These are phyloP conservation scores for Thomomys bottae DNA, from an alignment of 2,113 vertebrate species.

Conservation along the genomic window DNA sequence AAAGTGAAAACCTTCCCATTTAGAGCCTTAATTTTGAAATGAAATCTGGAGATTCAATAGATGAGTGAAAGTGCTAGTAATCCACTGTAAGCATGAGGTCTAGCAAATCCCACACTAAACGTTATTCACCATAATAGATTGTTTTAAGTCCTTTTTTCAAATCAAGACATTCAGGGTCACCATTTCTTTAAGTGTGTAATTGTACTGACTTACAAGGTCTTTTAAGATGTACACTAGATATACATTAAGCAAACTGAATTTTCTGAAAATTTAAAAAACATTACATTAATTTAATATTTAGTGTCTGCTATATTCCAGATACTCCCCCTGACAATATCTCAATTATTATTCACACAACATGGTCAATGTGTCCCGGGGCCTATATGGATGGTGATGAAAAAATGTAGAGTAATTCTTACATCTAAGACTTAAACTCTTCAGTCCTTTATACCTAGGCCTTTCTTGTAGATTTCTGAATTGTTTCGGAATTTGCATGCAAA, in stretches of 20 bases:
- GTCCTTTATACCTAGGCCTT: conserved; percentile 61
- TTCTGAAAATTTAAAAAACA: neutral
- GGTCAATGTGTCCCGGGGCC: neutral
- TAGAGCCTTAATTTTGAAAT: conserved; percentile 13
- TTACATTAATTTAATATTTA: neutral
- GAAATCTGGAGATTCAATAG: neutral
- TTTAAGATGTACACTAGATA: conserved; percentile 12
- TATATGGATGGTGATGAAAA: neutral
- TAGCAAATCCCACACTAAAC: neutral
- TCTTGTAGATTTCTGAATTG: conserved; percentile 65
- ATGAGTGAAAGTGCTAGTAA: neutral
- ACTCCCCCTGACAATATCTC: neutral
- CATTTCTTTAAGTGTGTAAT: neutral
- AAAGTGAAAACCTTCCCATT: neutral
- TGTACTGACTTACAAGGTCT: neutral
- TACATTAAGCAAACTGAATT: neutral
- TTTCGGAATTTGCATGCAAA: conserved; percentile 78
- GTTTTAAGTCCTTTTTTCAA: neutral
- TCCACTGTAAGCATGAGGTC: too few relatives aligned
- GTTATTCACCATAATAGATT: neutral
- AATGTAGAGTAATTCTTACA: neutral
- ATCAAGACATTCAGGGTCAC: neutral
- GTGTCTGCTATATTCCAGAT: neutral
- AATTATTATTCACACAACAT: neutral
- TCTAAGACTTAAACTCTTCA: conserved; percentile 35